Percentiles rank a stretch among this genome's conserved stretches.
Evolutionary conservation across 2,113 vertebrate genomes (phyloP).

Genomic region (Hyperopisus bebe): DNA sequence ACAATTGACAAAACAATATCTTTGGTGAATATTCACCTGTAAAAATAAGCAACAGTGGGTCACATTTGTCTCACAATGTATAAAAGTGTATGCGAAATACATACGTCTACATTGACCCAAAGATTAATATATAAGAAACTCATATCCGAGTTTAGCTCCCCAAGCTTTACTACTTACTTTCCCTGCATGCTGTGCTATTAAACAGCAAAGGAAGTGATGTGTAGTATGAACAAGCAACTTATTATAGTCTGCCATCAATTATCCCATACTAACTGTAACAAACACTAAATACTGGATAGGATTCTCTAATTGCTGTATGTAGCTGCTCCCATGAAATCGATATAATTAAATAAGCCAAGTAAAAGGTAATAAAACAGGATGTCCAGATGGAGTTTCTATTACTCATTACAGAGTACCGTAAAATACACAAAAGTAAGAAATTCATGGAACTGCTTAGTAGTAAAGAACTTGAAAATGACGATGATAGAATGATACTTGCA

Average conservation of each 20-base stretch:
- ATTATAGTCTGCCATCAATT: conserved; percentile 31
- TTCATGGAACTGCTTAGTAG: conserved; percentile 33
- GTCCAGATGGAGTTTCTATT: conserved; percentile 36
- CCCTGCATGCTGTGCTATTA: conserved; percentile 8
- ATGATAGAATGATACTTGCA: neutral
- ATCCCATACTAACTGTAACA: conserved; percentile 30
- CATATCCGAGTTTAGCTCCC: neutral
- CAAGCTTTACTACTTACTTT: neutral
- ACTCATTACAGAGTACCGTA: conserved; percentile 34
- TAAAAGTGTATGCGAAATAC: neutral
- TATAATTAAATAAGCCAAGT: conserved; percentile 39
- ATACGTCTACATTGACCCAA: neutral
- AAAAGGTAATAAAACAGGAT: conserved; percentile 43
- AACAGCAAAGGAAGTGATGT: conserved; percentile 24
- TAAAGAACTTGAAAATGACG: conserved; percentile 30
- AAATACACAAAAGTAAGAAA: conserved; percentile 36
- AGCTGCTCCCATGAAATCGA: conserved; percentile 29
- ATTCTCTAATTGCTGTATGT: conserved; percentile 25
- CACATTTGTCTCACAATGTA: neutral
- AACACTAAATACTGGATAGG: conserved; percentile 36
- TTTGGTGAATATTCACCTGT: neutral
- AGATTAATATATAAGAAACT: neutral
- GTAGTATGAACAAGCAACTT: conserved; percentile 15
- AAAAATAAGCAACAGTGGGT: neutral
- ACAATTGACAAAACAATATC: neutral